phyloP scores from a whole-genome alignment of 92 coral and sea anemone species.

The Siderastrea siderea region DNA sequence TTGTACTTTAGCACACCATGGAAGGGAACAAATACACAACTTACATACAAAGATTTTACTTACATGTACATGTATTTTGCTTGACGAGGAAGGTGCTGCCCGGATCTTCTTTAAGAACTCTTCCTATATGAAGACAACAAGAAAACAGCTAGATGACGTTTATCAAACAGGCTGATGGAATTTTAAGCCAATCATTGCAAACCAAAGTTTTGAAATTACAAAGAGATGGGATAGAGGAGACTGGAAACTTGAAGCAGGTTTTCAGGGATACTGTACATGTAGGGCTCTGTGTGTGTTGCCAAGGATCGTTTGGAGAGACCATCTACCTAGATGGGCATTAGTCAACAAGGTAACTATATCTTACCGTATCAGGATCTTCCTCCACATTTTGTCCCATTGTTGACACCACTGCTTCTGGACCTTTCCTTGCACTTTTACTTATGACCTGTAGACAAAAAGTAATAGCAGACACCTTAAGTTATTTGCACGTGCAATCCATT shows the following conservation, averaged over 20 bases:
- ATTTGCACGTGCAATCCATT: background rate
- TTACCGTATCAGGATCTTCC: constrained; percentile 91
- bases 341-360: background rate
- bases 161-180: background rate
- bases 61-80: background rate
- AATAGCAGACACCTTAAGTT: background rate
- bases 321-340: background rate
- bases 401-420: constrained; percentile 81
- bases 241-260: too few relatives aligned
- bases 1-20: too few relatives aligned
- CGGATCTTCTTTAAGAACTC: constrained; percentile 83
- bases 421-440: constrained; percentile 95
- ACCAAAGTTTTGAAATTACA: too few relatives aligned
- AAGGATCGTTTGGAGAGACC: background rate
- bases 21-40: background rate
- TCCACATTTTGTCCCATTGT: constrained; percentile 78
- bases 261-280: too few relatives aligned
- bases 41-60: background rate
- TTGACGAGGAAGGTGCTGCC: constrained; percentile 55
- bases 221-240: too few relatives aligned
- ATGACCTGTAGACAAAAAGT: constrained; percentile 73
- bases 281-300: too few relatives aligned
- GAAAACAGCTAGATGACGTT: background rate
- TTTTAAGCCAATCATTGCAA: too few relatives aligned
- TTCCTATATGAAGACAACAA: constrained; percentile 49